Base-by-base conservation (phyloP, 2,113 vertebrate species). In the Hylia prasina region DNA sequence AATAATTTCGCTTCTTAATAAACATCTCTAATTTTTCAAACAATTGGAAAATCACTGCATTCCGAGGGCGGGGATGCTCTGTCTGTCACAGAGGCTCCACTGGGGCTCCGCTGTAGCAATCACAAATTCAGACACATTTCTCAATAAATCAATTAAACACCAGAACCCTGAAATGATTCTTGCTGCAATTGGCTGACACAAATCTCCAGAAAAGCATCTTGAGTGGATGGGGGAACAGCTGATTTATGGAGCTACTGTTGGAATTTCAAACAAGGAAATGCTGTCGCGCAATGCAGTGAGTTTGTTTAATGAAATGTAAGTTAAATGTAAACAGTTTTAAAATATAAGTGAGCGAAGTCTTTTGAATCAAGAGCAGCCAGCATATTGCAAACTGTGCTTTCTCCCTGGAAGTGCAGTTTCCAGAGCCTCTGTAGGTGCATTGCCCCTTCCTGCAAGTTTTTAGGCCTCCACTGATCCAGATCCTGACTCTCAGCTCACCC, bases 241-340 rank as follows among this genome's bases (percentile, higher is more conserved):
- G 93, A 95, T 92, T 87, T 81, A 66, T 71, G 28, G 88, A 83
- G 94, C 94, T 95, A 90, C 93, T 58, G 71, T 78, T 4, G 31
- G 91, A 75, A 81, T 92, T 83, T 94, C 79, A 92, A 93, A 76
- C 79, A 77, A 90, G 91, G 92, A 93, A 90, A 77, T 18, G 19
- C 60, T 58, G 48, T 35, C 66, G 61, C 0, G 7, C 92, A 85
- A 54, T 20, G 48, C 88, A 94, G 79, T 83, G 35, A 92, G 85
- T 86, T 96, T 96, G 88, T 93, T 95, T 96, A 94, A 92, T 16
- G 57, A 96, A 83, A 90, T 35, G 35, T 11, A 94, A 96, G 82
- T 64, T 81, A 22, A 94, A 51, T 90, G 76, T 93, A 93, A 93
- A 92, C 82, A 47, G 27, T 56, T 87, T 87, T 71, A 71, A 92